Base-by-base conservation (phyloP, 2,797 vertebrate species). In the Rhinophrynus dorsalis region DNA sequence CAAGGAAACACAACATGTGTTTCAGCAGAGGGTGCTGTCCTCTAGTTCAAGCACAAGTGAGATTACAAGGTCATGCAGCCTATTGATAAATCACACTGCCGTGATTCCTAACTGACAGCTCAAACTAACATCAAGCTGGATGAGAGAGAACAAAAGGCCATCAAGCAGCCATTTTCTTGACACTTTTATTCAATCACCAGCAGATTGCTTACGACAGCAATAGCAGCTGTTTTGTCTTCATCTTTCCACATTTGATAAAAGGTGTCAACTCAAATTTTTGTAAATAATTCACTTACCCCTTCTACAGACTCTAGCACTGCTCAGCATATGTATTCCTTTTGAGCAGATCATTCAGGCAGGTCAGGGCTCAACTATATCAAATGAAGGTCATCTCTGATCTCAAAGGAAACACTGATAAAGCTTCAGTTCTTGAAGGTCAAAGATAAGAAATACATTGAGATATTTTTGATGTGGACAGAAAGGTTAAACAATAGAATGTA, bases 181-280 rank as follows among this genome's bases (percentile, higher is more conserved):
- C 97, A 98, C 96, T 98, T 99, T 99, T 98, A 99, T 97, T 99
- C 96, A 98, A 99, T 99, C 97, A 97, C 94, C 88, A 92, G 94
- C 95, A 98, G 96, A 99, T 99, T 99, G 96, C 96, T 98, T 98
- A 98, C 94, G 96, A 99, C 97, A 99, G 96, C 96, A 97, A 94
- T 95, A 96, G 96, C 97, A 98, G 96, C 96, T 99, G 96, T 98
- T 98, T 98, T 95, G 95, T 98, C 97, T 99, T 98, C 96, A 98
- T 98, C 96, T 97, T 97, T 96, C 94, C 91, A 97, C 96, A 96
- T 99, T 98, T 99, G 96, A 99, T 98, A 99, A 99, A 97, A 96
- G 93, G 93, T 95, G 97, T 98, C 96, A 98, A 98, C 96, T 98
- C 94, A 96, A 96, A 98, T 99, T 99, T 98, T 95, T 96, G 94